Evolutionary conservation across 2,797 vertebrate genomes (phyloP).

Genomic region (Thalassophryne amazonica): DNA sequence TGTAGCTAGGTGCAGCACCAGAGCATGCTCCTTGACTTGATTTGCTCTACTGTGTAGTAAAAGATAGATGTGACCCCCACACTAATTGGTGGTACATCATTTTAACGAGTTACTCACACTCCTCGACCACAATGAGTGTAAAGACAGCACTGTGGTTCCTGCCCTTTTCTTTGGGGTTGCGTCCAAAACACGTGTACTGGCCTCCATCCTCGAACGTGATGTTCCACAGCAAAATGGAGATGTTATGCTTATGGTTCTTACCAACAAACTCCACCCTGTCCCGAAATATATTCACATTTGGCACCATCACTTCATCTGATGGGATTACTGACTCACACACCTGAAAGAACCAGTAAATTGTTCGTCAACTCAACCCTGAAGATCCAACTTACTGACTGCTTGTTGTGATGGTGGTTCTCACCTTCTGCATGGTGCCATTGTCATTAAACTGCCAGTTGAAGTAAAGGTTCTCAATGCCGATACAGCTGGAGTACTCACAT

Average conservation of each 20-base stretch:
- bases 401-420: slow-evolving; percentile 4
- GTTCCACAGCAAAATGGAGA: slow-evolving; percentile 86
- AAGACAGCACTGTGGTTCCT: slow-evolving; percentile 84
- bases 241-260: slow-evolving; percentile 78
- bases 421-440: slow-evolving; percentile 75
- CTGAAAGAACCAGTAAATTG: slow-evolving; percentile 61
- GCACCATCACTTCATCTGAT: slow-evolving; percentile 68
- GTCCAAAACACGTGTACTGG: slow-evolving; percentile 87
- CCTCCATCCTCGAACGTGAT: slow-evolving; percentile 91
- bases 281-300: slow-evolving; percentile 48
- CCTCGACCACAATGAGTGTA: slow-evolving; percentile 85
- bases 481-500: slow-evolving; percentile 88
- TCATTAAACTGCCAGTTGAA: slow-evolving; percentile 90
- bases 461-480: slow-evolving; percentile 85
- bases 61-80: too few relatives aligned
- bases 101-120: slow-evolving; percentile 89
- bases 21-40: too few relatives aligned
- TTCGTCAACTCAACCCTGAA: slow-evolving; percentile 3
- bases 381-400: neutral
- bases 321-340: slow-evolving; percentile 81
- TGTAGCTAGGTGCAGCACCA: too few relatives aligned
- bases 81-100: too few relatives aligned
- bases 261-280: slow-evolving; percentile 84
- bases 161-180: slow-evolving; percentile 87
- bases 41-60: too few relatives aligned